Percentiles rank a stretch among this genome's conserved stretches.
These are phyloP conservation scores for Montipora capitata DNA, from an alignment of 92 coral and sea anemone genomes.

Conservation along the genomic window DNA sequence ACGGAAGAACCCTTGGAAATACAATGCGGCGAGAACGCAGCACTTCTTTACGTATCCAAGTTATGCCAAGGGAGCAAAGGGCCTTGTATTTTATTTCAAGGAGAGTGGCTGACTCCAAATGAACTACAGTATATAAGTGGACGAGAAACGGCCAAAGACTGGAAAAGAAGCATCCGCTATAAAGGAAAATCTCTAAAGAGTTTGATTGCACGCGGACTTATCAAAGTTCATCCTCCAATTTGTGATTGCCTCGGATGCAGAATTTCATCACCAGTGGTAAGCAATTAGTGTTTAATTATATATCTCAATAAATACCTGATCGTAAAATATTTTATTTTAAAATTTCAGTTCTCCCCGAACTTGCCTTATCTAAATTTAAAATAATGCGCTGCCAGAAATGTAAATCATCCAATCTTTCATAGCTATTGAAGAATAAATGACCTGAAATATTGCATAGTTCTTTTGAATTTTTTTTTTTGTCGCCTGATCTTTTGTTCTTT, in stretches of 20 bases:
- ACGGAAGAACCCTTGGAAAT: slow-evolving; percentile 97
- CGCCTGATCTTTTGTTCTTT: not conserved
- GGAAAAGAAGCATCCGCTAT: slow-evolving; percentile 98
- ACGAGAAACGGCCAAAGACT: slow-evolving; percentile 99
- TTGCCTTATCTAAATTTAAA: not conserved
- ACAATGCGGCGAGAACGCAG: slow-evolving; percentile 98
- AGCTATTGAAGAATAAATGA: not conserved
- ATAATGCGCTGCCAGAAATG: not conserved
- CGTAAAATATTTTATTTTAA: not conserved
- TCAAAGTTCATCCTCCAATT: slow-evolving; percentile 98
- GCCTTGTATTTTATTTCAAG: slow-evolving; percentile 94
- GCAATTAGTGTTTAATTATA: slow-evolving; percentile 31
- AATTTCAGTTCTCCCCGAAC: not conserved
- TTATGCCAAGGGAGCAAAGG: slow-evolving; percentile 99
- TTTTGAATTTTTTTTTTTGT: not conserved
- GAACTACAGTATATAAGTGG: slow-evolving; percentile 99
- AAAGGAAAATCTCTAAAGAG: slow-evolving; percentile 99
- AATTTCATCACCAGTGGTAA: slow-evolving; percentile 99
- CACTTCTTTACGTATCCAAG: slow-evolving; percentile 94
- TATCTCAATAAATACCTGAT: not conserved
- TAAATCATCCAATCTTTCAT: not conserved
- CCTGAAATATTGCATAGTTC: not conserved
- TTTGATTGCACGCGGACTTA: slow-evolving; percentile 94
- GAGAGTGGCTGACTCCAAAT: slow-evolving; percentile 99
- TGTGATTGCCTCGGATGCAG: slow-evolving; percentile 99